Evolutionary conservation across 2,113 vertebrate species (phyloP), one percentile per base, ranked within the genome.

Genomic region (Macaca nemestrina): DNA sequence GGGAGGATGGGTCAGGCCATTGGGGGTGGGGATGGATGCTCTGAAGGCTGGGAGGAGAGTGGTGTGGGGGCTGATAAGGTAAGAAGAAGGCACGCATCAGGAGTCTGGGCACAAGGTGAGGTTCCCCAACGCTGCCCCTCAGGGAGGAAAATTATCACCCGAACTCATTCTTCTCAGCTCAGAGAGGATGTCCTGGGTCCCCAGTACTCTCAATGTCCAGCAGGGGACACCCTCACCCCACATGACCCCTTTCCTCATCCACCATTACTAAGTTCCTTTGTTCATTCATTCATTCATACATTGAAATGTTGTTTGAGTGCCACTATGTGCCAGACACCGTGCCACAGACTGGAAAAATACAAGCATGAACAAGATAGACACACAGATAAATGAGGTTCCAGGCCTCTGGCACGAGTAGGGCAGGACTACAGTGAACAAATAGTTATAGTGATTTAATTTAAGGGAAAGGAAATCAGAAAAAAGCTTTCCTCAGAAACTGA

Each of bases 181-280:
- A 18, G 78, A 57, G 72, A 57, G 17, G 32, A n/a, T 30, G 50
- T 52, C 23, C 57, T 84, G 23, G 52, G 64, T 72, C 50, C 85
- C 57, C 57, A 81, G 38, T 75, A 55, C 67, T 48, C 61, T 8
- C 11, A 10, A 9, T 64, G n/a, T 89, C 92, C 98, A 92, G 95
- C 79, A 97, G 98, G 96, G 92, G 97, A 94, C 68, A 59, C 88
- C 32, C 83, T 43, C 18, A 38, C 10, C 14, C 35, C 80, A 94
- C 35, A 27, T 64, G 88, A 91, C 32, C 57, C 79, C 9, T 87
- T 61, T 40, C 14, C 22, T 87, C 59, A 80, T 8, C 40, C 40
- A 23, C 55, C 40, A 40, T 50, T 23, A 27, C 20, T 79, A 52
- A 67, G 61, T 55, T 92, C 48, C 88, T 95, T 94, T 97, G 90